Percentiles rank a stretch among this genome's conserved stretches.
phyloP scores from a whole-genome alignment of 2,888 invertebrate genomes.

The Coenonympha arcania region DNA sequence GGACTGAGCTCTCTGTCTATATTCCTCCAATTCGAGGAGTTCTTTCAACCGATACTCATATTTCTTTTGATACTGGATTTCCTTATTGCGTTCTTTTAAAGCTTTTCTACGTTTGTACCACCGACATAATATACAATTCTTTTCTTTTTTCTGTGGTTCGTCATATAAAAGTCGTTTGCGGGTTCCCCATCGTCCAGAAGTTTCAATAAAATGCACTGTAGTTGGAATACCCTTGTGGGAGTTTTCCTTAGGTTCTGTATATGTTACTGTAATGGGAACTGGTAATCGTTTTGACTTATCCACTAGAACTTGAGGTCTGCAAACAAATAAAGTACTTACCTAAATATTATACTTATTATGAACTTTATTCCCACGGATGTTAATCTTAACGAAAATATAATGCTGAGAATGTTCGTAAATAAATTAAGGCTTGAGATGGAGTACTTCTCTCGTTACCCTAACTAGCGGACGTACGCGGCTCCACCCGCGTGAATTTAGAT shows the following conservation, averaged over 20 bases:
- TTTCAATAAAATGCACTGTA: slow-evolving; percentile 22
- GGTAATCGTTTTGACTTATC: slow-evolving; percentile 34
- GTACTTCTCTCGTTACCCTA: no score
- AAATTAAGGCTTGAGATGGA: no score
- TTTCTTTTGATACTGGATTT: slow-evolving; percentile 20
- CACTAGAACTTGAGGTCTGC: slow-evolving; percentile 37
- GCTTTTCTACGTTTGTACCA: slow-evolving; percentile 35
- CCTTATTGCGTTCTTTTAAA: slow-evolving; percentile 20
- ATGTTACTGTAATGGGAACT: slow-evolving; percentile 34
- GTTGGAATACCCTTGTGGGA: slow-evolving; percentile 20
- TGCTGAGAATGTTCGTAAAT: no score
- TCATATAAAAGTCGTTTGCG: slow-evolving; percentile 12
- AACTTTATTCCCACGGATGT: no score
- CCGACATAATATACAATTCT: slow-evolving; percentile 21
- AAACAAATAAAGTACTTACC: slow-evolving; percentile 22
- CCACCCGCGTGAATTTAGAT: no score
- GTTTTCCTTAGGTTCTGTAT: slow-evolving; percentile 26
- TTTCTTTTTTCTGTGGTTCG: slow-evolving; percentile 6
- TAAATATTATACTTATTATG: neutral
- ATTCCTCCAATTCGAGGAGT: slow-evolving; percentile 20
- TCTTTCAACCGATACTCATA: slow-evolving; percentile 25
- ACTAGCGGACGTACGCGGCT: no score
- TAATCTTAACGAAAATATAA: no score
- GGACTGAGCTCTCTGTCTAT: slow-evolving; percentile 6
- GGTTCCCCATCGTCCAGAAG: slow-evolving; percentile 8